A percentile compares a stretch with the other conserved stretches of the same genome.
phyloP scores from a whole-genome alignment of 1,140 invertebrate species.

The Drosophila serrata region DNA sequence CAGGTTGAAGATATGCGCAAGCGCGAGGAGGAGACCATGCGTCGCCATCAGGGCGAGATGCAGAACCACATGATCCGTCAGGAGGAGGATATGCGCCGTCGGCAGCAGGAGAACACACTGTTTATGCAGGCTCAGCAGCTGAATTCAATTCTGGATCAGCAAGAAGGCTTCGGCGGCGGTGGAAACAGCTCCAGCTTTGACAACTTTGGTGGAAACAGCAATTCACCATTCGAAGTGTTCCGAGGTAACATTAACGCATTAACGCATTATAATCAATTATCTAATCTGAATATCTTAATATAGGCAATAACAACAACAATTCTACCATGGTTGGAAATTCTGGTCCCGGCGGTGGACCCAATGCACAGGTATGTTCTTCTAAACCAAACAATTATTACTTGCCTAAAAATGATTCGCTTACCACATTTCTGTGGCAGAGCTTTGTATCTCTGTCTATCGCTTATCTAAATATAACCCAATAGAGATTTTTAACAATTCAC shows the following conservation, averaged over 20 bases:
- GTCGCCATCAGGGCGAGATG: conserved; percentile 91
- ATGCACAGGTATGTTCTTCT: conserved; percentile 66
- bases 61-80: conserved; percentile 90
- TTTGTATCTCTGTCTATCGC: background rate
- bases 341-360: conserved; percentile 52
- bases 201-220: conserved; percentile 73
- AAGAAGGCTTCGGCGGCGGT: conserved; percentile 79
- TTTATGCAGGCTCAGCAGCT: conserved; percentile 91
- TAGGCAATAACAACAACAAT: conserved; percentile 56
- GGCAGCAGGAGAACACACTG: conserved; percentile 93
- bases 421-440: conserved; percentile 9
- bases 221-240: conserved; percentile 78
- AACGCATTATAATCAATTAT: background rate
- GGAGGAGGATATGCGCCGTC: conserved; percentile 92
- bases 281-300: background rate
- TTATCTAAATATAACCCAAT: conserved; percentile 16
- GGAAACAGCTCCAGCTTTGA: conserved; percentile 69
- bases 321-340: conserved; percentile 62
- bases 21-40: conserved; percentile 90
- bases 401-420: background rate
- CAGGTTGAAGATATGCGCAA: conserved; percentile 93
- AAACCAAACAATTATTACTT: conserved; percentile 6
- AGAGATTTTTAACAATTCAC: background rate
- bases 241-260: conserved; percentile 53
- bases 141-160: conserved; percentile 88